These are phyloP conservation scores for Acanthosepion lycidas DNA, from an alignment of 2,888 invertebrate species.

Conservation along the genomic window DNA sequence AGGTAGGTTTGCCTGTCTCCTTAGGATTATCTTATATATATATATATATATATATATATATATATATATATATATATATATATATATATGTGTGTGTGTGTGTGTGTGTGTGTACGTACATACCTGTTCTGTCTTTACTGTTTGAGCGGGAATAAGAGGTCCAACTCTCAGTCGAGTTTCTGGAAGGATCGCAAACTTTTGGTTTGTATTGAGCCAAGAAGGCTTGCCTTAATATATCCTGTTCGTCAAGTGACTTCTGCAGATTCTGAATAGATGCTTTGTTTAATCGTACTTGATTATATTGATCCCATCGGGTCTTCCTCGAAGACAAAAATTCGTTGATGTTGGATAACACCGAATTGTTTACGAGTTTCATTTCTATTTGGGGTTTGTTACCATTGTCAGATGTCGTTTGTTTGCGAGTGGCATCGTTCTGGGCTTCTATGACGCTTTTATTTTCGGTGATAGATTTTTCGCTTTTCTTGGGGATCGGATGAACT, in stretches of 20 bases:
- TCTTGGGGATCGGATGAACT: background rate
- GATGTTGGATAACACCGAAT: background rate
- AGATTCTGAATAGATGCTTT: constrained; percentile 6
- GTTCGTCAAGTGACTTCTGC: constrained; percentile 37
- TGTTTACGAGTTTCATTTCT: background rate
- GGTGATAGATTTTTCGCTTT: background rate
- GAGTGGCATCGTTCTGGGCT: background rate
- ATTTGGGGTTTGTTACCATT: background rate
- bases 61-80: too few species aligned
- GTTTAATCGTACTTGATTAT: constrained; percentile 39
- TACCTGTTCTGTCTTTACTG: constrained; percentile 33
- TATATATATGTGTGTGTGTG: too few species aligned
- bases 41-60: too few species aligned
- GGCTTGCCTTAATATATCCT: background rate
- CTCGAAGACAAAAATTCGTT: background rate
- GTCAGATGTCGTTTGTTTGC: background rate
- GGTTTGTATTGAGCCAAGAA: constrained; percentile 41
- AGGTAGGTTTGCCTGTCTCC: too few species aligned
- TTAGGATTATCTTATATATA: too few species aligned
- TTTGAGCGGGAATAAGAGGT: background rate
- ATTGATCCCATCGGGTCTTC: constrained; percentile 39
- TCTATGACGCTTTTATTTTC: background rate
- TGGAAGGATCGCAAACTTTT: background rate
- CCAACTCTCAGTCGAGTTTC: background rate
- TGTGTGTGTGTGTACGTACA: too few species aligned